Conservation (phyloP, 2,888 invertebrate species). For the Punctoribates punctum region DNA sequence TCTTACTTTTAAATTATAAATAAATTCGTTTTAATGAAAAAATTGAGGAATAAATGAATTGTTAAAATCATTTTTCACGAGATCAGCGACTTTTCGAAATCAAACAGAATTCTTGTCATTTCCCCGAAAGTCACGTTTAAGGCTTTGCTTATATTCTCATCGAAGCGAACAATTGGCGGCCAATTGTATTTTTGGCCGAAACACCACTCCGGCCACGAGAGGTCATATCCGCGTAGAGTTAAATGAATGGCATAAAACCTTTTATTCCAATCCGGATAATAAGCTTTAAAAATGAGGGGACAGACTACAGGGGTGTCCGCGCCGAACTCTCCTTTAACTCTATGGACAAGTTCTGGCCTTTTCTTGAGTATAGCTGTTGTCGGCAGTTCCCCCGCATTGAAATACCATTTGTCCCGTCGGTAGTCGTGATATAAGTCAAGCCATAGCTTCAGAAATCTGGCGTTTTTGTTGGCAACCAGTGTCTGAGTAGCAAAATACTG, state of each 20-base stretch:
- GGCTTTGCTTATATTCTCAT: background rate
- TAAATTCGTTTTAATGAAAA: too few relatives aligned
- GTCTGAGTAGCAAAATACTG: slow-evolving; percentile 52
- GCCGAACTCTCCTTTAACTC: slow-evolving; percentile 52
- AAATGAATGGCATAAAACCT: slow-evolving; percentile 52
- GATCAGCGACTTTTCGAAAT: too few relatives aligned
- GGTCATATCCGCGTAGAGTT: too few relatives aligned
- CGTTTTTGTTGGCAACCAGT: slow-evolving; percentile 53
- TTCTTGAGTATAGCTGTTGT: slow-evolving; percentile 52
- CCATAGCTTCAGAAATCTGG: slow-evolving; percentile 53
- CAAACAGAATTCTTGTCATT: background rate
- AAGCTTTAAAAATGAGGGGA: slow-evolving; percentile 50
- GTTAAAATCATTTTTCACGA: too few relatives aligned
- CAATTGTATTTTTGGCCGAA: background rate
- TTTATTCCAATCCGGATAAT: slow-evolving; percentile 51
- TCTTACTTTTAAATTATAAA: too few relatives aligned
- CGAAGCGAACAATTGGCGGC: background rate
- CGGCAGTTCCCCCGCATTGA: slow-evolving; percentile 55
- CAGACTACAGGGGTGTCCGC: slow-evolving; percentile 53
- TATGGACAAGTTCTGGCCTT: slow-evolving; percentile 52
- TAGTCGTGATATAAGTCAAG: slow-evolving; percentile 53
- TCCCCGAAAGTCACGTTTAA: background rate
- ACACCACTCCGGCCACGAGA: too few relatives aligned
- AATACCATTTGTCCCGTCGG: slow-evolving; percentile 51
- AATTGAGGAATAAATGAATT: too few relatives aligned